Conservation (phyloP, 2,113 vertebrate species). For the Semnornis frantzii region DNA sequence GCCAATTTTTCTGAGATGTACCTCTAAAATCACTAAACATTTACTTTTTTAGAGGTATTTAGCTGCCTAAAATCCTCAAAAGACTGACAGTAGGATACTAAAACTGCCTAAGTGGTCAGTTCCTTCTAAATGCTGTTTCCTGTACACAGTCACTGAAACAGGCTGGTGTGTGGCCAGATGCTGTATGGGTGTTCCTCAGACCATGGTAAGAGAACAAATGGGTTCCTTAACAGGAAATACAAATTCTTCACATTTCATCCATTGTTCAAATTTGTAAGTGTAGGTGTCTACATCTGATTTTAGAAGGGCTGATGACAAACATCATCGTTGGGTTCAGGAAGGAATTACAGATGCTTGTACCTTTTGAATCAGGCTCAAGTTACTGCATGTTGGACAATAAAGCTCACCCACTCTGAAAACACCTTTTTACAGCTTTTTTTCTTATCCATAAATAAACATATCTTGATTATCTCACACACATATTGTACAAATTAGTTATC, state of each 20-base stretch:
- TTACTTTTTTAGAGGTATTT: background rate
- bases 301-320: background rate
- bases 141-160: background rate
- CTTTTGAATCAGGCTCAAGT: background rate
- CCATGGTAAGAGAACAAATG: background rate
- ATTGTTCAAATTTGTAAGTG: background rate
- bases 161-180: background rate
- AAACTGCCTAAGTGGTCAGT: background rate
- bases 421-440: background rate
- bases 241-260: background rate
- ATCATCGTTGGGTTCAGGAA: background rate
- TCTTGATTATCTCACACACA: background rate
- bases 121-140: background rate
- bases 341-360: background rate
- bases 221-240: background rate
- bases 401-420: background rate
- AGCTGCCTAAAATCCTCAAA: background rate
- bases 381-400: background rate
- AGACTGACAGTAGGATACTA: background rate
- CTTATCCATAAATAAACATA: background rate
- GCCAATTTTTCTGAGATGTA: background rate
- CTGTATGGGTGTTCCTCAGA: fast-evolving
- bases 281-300: background rate
- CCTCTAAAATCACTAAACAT: background rate
- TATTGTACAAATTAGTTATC: background rate